Evolutionary conservation across 2,797 vertebrate genomes (phyloP), one percentile per base, ranked within the genome.

Genomic region (Pantherophis alleghaniensis): DNA sequence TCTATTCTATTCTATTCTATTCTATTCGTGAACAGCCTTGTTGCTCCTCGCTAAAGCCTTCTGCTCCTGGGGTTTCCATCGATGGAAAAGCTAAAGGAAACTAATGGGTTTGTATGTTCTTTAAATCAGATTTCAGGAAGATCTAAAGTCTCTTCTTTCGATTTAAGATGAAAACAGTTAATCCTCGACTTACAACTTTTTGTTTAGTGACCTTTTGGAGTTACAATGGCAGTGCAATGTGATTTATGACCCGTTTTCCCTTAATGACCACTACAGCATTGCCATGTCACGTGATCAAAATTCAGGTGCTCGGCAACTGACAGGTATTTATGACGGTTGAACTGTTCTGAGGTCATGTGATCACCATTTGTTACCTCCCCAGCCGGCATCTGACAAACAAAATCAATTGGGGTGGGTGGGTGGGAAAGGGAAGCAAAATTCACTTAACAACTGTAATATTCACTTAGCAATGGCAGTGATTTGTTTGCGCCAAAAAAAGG

Each of bases 351-450:
- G 61, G 26, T 66, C 12, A n/a, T n/a, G 12, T 14, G 12, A n/a
- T n/a, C 61, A n/a, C 1, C 61, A 66, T 32, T 2, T 69, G 63
- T 7, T 32, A 7, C 63, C 14, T 69, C 9, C 63, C 13, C 13
- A 16, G n/a, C n/a, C n/a, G 0, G n/a, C 14, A 32, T 69, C 63
- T 4, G n/a, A 32, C 5, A 69, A 32, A 13, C 63, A 14, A 66
- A n/a, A 0, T 32, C 63, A 7, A 69, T 32, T 28, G 9, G 2
- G 20, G 24, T 28, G 2, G 2, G 0, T 0, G 24, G 7, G 9
- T n/a, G 5, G 20, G 20, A 9, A 1, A 11, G 9, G 47, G 1
- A 51, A 66, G 63, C 63, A n/a, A 66, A 14, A 66, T 66, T 66
- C 12, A 66, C 63, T 66, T 14, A 66, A 66, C 12, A n/a, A 66